Base-by-base conservation (phyloP, 1,140 invertebrate species). In the Drosophila nannoptera region DNA sequence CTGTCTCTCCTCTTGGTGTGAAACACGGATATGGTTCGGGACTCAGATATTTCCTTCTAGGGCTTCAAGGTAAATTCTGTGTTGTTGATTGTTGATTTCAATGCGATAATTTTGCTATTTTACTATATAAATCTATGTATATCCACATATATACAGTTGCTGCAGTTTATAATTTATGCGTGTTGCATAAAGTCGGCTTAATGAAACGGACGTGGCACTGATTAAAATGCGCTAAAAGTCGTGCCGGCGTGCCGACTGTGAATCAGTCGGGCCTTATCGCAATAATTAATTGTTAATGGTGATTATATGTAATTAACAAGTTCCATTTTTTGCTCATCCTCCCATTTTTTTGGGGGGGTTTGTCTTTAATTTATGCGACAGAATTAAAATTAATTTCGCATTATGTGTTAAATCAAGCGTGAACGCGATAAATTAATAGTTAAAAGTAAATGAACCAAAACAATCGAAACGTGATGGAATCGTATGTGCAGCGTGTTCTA, bases 251-350 rank as follows among this genome's bases (percentile, higher is more conserved):
- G 38, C 58, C 11, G 22, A n/a, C 16, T 29, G 16, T 11, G 45
- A 46, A 4, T 29, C 45, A n/a, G 9, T 46, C 16, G 8, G 4
- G 16, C 45, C 22, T 61, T 81, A 75, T 84, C 73, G 61, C 73
- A 63, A 77, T 81, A 86, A 86, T 86, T 86, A 86, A 86, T 86
- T 78, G 80, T 84, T 84, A 80, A 84, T 80, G 61, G 64, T 52
- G 68, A 80, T 78, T 73, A 74, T 68, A 45, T 56, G 70, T 68
- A 73, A 83, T 83, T 84, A 76, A 78, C 75, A 36, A 50, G 67
- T 63, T 65, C 59, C 43, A 29, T 29, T 31, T 59, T 12, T 22
- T 22, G 42, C 40, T 33, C 32, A 4, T 38, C 5, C 9, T 12
- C 14, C 4, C 29, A 11, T 7, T 1, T 42, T 22, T 12, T 40